Evolutionary conservation across 2,113 vertebrate species (phyloP).

Genomic region (Coracopsis vasa): DNA sequence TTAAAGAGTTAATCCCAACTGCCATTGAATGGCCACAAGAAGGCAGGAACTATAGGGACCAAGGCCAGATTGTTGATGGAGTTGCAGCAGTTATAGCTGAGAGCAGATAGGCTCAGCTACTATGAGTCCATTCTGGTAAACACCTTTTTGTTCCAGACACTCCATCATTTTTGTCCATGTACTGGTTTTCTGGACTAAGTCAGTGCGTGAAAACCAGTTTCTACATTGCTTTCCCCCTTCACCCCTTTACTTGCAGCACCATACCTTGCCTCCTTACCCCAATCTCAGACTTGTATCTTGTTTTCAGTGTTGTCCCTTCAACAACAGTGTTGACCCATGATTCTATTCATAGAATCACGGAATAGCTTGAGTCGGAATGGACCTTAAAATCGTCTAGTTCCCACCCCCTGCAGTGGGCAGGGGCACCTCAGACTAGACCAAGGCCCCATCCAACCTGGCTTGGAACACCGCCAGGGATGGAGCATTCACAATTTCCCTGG

Average conservation of each 20-base stretch:
- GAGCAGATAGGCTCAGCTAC: not conserved
- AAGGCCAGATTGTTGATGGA: not conserved
- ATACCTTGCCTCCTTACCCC: not conserved
- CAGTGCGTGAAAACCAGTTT: not conserved
- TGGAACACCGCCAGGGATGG: accelerated
- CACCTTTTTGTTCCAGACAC: not conserved
- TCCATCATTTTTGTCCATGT: not conserved
- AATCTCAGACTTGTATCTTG: not conserved
- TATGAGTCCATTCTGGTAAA: not conserved
- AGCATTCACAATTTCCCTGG: no score
- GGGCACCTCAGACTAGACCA: not conserved
- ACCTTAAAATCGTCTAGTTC: not conserved
- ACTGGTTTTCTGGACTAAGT: not conserved
- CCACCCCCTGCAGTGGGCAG: not conserved
- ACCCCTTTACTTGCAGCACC: not conserved
- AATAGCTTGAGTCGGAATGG: not conserved
- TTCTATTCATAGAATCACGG: not conserved
- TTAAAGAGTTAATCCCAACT: not conserved
- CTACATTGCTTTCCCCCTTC: not conserved
- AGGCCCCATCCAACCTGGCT: accelerated
- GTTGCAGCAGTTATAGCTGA: not conserved
- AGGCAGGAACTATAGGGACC: not conserved
- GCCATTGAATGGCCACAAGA: not conserved
- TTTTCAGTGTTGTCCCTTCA: not conserved
- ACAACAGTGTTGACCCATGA: not conserved